A percentile compares a stretch with the other conserved stretches of the same genome.
Evolutionary conservation across 2,888 invertebrate species (phyloP).

Genomic region (Dryococelus australis): DNA sequence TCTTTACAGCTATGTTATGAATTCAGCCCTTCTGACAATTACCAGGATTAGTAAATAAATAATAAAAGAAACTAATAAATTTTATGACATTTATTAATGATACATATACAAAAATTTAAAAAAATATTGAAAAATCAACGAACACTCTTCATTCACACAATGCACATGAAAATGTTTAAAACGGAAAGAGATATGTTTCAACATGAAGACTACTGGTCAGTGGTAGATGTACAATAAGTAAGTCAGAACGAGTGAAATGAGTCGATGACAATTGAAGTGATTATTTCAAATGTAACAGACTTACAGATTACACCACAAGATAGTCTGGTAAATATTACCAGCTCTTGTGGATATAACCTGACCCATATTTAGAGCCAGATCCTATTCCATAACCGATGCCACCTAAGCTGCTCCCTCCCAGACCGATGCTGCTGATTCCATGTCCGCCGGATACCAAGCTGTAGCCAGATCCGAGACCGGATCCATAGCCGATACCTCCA

Average conservation of each 20-base stretch:
- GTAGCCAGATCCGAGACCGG: neutral
- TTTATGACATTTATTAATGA: too few species aligned
- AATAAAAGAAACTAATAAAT: too few species aligned
- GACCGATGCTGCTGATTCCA: slow-evolving; percentile 54
- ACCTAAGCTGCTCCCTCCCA: neutral
- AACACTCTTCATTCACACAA: too few species aligned
- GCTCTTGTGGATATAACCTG: neutral
- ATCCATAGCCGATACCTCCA: neutral
- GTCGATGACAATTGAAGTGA: neutral
- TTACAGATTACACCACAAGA: neutral
- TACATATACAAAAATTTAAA: too few species aligned
- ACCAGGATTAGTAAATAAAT: too few species aligned
- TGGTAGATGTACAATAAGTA: too few species aligned
- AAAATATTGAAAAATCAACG: too few species aligned
- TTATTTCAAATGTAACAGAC: neutral
- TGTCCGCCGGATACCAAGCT: neutral
- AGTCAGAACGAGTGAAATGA: neutral
- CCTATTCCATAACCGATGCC: neutral
- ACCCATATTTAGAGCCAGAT: neutral
- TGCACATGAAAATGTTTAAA: too few species aligned
- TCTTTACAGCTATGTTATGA: too few species aligned
- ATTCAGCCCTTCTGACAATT: too few species aligned
- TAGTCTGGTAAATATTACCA: neutral
- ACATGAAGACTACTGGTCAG: too few species aligned
- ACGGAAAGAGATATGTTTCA: too few species aligned